Evolutionary conservation across 30 jellyfish, hydroid and myxozoan species (phyloP).

Genomic region (Phacellophora camtschatica): DNA sequence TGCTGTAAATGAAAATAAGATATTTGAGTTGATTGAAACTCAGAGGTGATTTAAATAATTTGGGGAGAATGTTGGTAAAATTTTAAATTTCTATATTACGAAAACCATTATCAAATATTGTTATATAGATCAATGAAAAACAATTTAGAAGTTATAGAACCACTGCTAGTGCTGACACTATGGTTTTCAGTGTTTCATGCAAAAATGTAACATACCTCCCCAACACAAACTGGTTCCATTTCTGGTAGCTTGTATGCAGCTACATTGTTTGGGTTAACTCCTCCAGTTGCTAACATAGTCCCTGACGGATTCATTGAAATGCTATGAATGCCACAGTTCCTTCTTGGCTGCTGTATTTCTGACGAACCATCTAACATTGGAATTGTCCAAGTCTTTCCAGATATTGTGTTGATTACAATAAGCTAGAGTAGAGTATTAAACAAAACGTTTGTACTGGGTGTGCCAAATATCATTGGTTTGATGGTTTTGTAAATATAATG

Average conservation of each 20-base stretch:
- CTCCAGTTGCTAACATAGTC: slow-evolving; percentile 97
- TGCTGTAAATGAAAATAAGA: too few species aligned
- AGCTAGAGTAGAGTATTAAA: slow-evolving; percentile 51
- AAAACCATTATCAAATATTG: too few species aligned
- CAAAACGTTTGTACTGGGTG: not conserved
- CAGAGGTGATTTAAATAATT: too few species aligned
- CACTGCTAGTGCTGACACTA: too few species aligned
- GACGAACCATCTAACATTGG: slow-evolving; percentile 77
- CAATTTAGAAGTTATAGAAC: too few species aligned
- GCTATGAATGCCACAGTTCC: slow-evolving; percentile 94
- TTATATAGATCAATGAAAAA: too few species aligned
- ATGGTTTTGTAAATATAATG: too few species aligned
- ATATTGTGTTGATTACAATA: slow-evolving; percentile 62
- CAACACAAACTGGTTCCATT: slow-evolving; percentile 86
- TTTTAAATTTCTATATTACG: too few species aligned
- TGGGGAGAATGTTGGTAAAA: too few species aligned
- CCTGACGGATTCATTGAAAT: slow-evolving; percentile 72
- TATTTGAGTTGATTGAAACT: too few species aligned
- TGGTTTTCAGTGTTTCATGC: too few species aligned
- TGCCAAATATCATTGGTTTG: not conserved
- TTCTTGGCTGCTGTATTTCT: slow-evolving; percentile 42
- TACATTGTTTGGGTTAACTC: slow-evolving; percentile 76
- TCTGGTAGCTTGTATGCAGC: slow-evolving; percentile 85
- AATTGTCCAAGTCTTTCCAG: slow-evolving; percentile 64
- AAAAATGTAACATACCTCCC: slow-evolving; percentile 75